A percentile compares a stretch with the other conserved stretches of the same genome.
Conservation (phyloP, 1,140 invertebrate genomes). For the Brachionus rubens region DNA sequence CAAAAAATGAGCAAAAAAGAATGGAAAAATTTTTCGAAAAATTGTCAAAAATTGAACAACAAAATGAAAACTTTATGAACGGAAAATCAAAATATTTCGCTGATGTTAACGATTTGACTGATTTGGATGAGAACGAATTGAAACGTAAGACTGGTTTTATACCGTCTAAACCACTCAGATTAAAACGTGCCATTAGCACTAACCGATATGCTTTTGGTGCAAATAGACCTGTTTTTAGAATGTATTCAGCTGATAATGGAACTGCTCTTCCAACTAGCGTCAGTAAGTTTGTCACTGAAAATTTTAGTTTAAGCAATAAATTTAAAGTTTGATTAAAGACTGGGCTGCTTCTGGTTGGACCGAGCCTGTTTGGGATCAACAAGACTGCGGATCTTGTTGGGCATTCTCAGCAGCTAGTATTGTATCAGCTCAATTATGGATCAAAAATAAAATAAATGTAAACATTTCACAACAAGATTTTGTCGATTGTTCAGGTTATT, state of each 20-base stretch:
- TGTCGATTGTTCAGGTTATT: constrained; percentile 52
- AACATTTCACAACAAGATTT: constrained; percentile 54
- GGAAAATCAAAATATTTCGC: constrained; percentile 2
- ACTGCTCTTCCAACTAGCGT: neutral
- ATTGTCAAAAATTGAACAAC: neutral
- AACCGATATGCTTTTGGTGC: neutral
- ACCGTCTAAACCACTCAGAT: neutral
- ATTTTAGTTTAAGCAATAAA: neutral
- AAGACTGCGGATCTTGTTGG: constrained; percentile 45
- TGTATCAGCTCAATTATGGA: constrained; percentile 51
- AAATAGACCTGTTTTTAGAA: constrained; percentile 4
- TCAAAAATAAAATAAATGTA: constrained; percentile 49
- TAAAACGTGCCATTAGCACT: neutral
- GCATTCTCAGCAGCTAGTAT: constrained; percentile 49
- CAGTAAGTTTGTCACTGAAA: neutral
- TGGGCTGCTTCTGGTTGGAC: neutral
- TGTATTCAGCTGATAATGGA: neutral
- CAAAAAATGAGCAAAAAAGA: neutral
- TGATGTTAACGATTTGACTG: neutral
- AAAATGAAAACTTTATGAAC: neutral
- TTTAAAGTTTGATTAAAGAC: neutral
- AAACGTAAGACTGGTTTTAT: neutral
- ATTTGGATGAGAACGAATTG: neutral
- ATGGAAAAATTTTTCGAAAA: constrained; percentile 18
- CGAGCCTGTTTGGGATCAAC: constrained; percentile 39